These are phyloP conservation scores for Xanthorhoe designata DNA, from an alignment of 2,888 invertebrate genomes.

Conservation along the genomic window DNA sequence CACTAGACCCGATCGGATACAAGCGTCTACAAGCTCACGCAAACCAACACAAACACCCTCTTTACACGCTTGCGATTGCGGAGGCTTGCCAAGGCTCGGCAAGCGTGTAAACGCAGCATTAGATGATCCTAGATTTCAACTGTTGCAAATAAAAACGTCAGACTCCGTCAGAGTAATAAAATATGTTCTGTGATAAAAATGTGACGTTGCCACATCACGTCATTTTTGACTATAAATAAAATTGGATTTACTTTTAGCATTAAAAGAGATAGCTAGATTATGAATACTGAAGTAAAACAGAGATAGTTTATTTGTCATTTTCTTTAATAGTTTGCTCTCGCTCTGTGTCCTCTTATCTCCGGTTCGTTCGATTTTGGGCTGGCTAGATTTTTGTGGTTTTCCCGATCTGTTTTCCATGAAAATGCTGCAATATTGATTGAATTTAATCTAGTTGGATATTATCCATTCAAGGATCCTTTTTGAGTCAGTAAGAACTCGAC, in stretches of 20 bases:
- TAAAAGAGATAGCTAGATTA: neutral
- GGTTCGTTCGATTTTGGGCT: conserved; percentile 10
- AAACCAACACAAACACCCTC: no score
- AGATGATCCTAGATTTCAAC: no score
- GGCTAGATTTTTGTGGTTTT: conserved; percentile 7
- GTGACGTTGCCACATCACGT: no score
- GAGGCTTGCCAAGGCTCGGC: no score
- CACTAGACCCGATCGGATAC: no score
- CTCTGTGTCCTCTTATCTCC: neutral
- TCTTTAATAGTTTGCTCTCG: neutral
- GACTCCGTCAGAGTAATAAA: no score
- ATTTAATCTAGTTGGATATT: neutral
- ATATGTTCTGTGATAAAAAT: no score
- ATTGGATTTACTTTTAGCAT: neutral
- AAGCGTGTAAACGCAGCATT: no score
- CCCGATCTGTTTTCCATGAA: neutral
- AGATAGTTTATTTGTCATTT: neutral
- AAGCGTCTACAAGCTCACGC: no score
- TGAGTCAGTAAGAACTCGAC: neutral
- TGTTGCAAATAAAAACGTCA: no score
- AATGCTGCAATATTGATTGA: conserved; percentile 6
- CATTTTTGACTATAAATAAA: no score
- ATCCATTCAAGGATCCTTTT: neutral
- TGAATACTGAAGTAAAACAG: neutral
- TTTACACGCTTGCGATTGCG: no score